Percentiles rank a stretch among this genome's conserved stretches.
Evolutionary conservation across 2,113 vertebrate species (phyloP).

Genomic region (Eubucco bourcierii): DNA sequence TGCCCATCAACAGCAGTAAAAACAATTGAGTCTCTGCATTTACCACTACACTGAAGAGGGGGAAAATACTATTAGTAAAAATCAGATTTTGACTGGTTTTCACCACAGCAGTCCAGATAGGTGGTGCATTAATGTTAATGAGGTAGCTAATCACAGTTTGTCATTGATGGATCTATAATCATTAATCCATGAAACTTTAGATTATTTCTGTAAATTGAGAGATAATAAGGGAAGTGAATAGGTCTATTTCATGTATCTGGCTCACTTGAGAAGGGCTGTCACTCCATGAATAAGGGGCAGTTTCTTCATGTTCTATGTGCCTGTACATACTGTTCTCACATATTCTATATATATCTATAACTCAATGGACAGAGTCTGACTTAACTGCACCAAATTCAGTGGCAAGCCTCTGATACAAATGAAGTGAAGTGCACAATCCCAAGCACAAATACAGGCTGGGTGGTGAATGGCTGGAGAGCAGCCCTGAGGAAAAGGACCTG

Average conservation of each 20-base stretch:
- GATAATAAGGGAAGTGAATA: not conserved
- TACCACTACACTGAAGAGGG: not conserved
- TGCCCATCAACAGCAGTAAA: not conserved
- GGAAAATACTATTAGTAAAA: not conserved
- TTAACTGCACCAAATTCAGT: not conserved
- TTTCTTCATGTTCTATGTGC: not conserved
- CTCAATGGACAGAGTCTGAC: not conserved
- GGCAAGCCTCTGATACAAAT: not conserved
- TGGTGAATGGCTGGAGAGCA: too few species aligned
- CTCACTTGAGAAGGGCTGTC: not conserved
- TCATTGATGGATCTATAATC: constrained; percentile 17
- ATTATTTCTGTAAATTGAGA: not conserved
- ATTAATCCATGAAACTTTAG: not conserved
- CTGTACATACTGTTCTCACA: not conserved
- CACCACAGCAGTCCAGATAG: not conserved
- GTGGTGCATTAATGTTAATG: not conserved
- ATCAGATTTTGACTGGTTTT: not conserved
- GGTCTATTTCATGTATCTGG: not conserved
- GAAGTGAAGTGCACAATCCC: not conserved
- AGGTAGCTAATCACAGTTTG: constrained; percentile 9
- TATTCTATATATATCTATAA: not conserved
- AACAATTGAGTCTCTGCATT: not conserved
- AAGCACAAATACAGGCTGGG: too few species aligned
- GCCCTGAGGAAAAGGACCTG: too few species aligned
- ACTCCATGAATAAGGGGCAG: not conserved